Evolutionary conservation across 2,113 vertebrate genomes (phyloP), one percentile per base, ranked within the genome.

Genomic region (Plectropomus leopardus): DNA sequence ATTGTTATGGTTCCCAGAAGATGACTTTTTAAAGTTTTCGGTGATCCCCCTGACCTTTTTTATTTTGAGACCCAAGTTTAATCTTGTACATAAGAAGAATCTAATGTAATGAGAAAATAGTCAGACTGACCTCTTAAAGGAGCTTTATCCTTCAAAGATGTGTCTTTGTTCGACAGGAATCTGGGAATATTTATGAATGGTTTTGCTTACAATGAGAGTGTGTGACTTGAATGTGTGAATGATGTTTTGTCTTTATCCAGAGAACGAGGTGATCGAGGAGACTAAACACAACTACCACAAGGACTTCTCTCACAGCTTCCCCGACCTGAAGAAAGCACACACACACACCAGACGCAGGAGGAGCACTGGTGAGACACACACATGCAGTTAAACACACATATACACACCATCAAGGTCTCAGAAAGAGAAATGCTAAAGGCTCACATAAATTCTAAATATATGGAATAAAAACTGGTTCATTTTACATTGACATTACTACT

Each of bases 251-350:
- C 89, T 91, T 34, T 9, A 23, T 77, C 36, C 89, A 95, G 95
- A 93, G 65, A 95, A 94, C 79, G 93, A 95, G 74, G 90, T 92
- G 83, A 91, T 91, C 16, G 76, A 88, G 54, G 91, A 94, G 84
- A 89, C 85, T 73, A 94, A 94, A 92, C 91, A 92, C 68, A 73
- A 61, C 72, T 63, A 92, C 85, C 67, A 88, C 88, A 94, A 95
- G 92, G 93, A 93, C 83, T 80, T 88, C 77, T 92, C 90, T 82
- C 89, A 93, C 80, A 79, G 74, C 36, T 68, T 86, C 48, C 55
- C 59, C 1, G 76, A 94, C 73, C 76, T 84, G 65, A 94, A 94
- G 90, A 89, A 81, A 67, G 74, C 76, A 11, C 88, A 92, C 36
- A 78, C 83, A 58, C 92, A 88, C 78, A 80, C 71, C 44, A 90